Base-by-base conservation (phyloP, 2,797 vertebrate species). In the Octomys mimax region DNA sequence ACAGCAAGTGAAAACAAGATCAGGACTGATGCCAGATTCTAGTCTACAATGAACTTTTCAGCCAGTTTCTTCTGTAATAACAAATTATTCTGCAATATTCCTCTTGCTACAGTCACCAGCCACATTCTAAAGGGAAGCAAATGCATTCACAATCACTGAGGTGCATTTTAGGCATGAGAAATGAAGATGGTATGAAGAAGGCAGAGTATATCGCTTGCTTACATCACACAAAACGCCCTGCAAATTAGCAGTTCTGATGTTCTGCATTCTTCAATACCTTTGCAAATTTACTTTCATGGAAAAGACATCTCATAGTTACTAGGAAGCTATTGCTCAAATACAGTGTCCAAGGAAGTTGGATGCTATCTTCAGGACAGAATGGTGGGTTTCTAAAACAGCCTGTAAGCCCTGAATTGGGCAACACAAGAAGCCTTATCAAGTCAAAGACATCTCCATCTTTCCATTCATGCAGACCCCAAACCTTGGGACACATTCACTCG, bases 161-260 rank as follows among this genome's bases (percentile, higher is more conserved):
- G 80, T 93, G 14, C 68, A 91, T 93, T 81, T 91, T 84, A 81
- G 79, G 95, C 54, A 64, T 96, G 87, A 93, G 93, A 95, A 94
- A 92, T 87, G 59, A 96, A 83, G 91, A 83, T 64, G 54, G 39
- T 81, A 75, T 36, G 28, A 95, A 73, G 59, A 91, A 80, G 61
- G 24, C 2, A 57, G 31, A 94, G 42, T 49, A 61, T 71, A 71
- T 31, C 36, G 91, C 92, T 66, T 94, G 88, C 66, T 85, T 73
- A 13, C 49, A 64, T 95, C 91, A 84, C 78, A 75, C 59, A 85
- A 95, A 95, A 89, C 31, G 24, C 31, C 59, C 85, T 62, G 26
- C 33, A 80, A 91, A 91, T 95, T 64, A 89, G 73, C 24, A 46
- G 75, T 36, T 75, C 46, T 61, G 36, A 77, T 73, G 78, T 75